Conservation (phyloP, 2,113 vertebrate genomes). For the Corythaixoides concolor region DNA sequence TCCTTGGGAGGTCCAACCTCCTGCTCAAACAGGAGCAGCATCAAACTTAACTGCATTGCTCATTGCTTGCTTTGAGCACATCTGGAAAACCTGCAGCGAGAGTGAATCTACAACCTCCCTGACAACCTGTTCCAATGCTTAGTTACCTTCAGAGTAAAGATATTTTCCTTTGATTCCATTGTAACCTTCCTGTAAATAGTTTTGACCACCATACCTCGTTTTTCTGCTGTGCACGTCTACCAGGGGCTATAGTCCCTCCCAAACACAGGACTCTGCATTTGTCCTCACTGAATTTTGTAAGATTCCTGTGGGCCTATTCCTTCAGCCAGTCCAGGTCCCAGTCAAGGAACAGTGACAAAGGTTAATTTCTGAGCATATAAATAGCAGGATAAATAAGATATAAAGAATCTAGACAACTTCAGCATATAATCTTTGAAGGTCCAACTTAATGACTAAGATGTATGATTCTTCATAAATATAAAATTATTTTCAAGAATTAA, state of each 20-base stretch:
- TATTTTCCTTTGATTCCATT: not conserved
- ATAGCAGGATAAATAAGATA: not conserved
- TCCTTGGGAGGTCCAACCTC: not conserved
- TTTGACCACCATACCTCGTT: not conserved
- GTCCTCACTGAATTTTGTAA: accelerated
- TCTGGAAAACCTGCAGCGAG: not conserved
- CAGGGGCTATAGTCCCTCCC: too few relatives aligned
- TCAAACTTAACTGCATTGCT: not conserved
- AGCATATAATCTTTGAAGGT: not conserved
- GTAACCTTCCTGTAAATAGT: not conserved
- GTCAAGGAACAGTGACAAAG: not conserved
- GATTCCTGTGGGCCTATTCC: not conserved
- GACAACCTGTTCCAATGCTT: not conserved
- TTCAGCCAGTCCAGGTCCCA: not conserved
- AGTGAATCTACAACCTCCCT: not conserved
- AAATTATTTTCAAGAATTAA: not conserved
- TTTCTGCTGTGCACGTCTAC: not conserved
- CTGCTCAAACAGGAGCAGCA: not conserved
- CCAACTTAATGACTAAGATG: not conserved
- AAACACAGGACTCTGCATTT: not conserved
- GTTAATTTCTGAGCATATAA: not conserved
- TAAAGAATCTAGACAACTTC: not conserved
- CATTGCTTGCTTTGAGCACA: not conserved
- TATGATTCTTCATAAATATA: not conserved
- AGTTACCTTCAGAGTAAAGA: not conserved